These are phyloP conservation scores for Heliconius melpomene DNA, from an alignment of 1,140 invertebrate genomes.

Conservation along the genomic window DNA sequence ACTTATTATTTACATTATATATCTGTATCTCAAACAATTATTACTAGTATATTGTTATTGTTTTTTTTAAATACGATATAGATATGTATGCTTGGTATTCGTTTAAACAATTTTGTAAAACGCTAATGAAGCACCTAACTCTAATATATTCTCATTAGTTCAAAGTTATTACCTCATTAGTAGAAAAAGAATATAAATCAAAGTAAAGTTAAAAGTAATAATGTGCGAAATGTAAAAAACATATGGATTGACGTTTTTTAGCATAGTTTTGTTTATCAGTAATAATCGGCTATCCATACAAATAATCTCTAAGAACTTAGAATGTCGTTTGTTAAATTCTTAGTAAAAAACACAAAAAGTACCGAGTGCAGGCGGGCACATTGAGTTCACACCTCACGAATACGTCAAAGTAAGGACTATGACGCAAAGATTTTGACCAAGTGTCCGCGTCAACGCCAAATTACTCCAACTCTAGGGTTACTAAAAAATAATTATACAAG, in stretches of 20 bases:
- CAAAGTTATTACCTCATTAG: neutral
- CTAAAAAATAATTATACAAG: constrained; percentile 18
- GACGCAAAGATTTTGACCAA: constrained; percentile 26
- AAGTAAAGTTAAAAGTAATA: neutral
- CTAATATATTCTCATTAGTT: neutral
- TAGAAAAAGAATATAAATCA: constrained; percentile 7
- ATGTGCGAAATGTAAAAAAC: neutral
- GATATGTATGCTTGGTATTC: neutral
- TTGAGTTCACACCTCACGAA: constrained; percentile 38
- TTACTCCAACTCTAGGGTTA: constrained; percentile 33
- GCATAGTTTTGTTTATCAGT: neutral
- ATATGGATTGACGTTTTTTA: neutral
- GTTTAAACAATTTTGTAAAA: constrained; percentile 3
- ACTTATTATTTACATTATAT: too few relatives aligned
- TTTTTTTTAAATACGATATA: too few relatives aligned
- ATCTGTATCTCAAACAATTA: neutral
- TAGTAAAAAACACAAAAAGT: constrained; percentile 38
- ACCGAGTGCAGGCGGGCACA: constrained; percentile 38
- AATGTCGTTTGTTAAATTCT: constrained; percentile 15
- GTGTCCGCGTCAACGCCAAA: constrained; percentile 38
- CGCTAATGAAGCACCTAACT: neutral
- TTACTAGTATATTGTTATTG: neutral
- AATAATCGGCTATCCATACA: neutral
- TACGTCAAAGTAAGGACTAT: constrained; percentile 40
- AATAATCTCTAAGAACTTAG: neutral